Evolutionary conservation across 2,797 vertebrate species (phyloP), one percentile per base, ranked within the genome.

Genomic region (Sebastes minor): DNA sequence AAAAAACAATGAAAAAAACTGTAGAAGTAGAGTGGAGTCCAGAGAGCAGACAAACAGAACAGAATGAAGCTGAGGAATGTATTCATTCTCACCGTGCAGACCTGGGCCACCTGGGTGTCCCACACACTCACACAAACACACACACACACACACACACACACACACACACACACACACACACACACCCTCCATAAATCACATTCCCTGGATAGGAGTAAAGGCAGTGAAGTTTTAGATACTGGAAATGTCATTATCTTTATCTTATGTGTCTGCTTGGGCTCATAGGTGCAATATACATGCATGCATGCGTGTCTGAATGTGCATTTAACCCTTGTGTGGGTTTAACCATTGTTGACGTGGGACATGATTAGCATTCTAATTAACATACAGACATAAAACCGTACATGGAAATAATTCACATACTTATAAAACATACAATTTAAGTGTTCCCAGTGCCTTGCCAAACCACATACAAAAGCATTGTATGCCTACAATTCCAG

Each of bases 211-310:
- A 38, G 61, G 55, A 35, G 49, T 65, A 74, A 76, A 83, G 16
- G 66, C 28, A 72, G 66, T 60, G 68, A 68, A 67, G 42, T 59
- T 79, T 76, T 73, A 83, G 22, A 76, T 76, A 76, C 71, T 75
- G 71, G 70, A 83, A 78, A 83, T 80, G 74, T 78, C 83, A 86
- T 87, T 81, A 81, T 84, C 22, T 60, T 69, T 72, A 80, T 63
- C 25, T 10, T 13, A 55, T 72, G 49, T 64, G 68, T 74, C 46
- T 71, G 42, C 42, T 2, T 61, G 33, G 69, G 35, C 71, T 72
- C 59, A 59, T 9, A 71, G 79, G 70, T 71, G 55, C 32, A 33
- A 27, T 81, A 72, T 16, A 28, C 8, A 64, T 28, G 18, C 62
- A n/a, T 23, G 13, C 16, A 8, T 14, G 7, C 18, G 25, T 22